Percentiles rank a stretch among this genome's conserved stretches.
Evolutionary conservation across 2,888 invertebrate species (phyloP).

Genomic region (Leptopilina syphax): DNA sequence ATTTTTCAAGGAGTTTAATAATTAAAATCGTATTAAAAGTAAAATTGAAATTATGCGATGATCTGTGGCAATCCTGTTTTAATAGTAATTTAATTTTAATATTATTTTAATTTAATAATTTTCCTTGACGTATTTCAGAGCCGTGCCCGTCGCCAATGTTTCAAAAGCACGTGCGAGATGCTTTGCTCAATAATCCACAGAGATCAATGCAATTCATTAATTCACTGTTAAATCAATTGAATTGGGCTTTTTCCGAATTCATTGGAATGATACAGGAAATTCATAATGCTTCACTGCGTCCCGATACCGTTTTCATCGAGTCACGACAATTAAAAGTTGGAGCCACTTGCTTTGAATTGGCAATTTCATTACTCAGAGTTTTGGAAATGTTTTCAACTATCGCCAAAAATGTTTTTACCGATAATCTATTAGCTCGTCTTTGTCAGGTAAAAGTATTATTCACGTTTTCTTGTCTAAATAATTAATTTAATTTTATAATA

Average conservation of each 20-base stretch:
- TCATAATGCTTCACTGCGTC: conserved; percentile 81
- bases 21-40: too few species aligned
- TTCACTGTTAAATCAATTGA: conserved; percentile 88
- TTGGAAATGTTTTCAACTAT: conserved; percentile 87
- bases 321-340: conserved; percentile 88
- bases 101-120: too few species aligned
- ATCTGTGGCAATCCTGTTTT: too few species aligned
- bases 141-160: conserved; percentile 84
- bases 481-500: too few species aligned
- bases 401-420: conserved; percentile 83
- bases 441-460: conserved; percentile 78
- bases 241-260: conserved; percentile 94
- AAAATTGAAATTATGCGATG: too few species aligned
- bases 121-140: conserved; percentile 75
- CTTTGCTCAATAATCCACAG: conserved; percentile 81
- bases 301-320: conserved; percentile 82
- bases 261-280: conserved; percentile 91
- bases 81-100: too few species aligned
- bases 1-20: too few species aligned
- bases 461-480: too few species aligned
- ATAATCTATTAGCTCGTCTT: conserved; percentile 84
- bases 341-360: conserved; percentile 90
- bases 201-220: conserved; percentile 85
- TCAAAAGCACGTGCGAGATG: conserved; percentile 82
- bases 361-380: conserved; percentile 86